A percentile compares a stretch with the other conserved stretches of the same genome.
phyloP scores from a whole-genome alignment of 2,113 vertebrate genomes.

The Sylvietta virens region DNA sequence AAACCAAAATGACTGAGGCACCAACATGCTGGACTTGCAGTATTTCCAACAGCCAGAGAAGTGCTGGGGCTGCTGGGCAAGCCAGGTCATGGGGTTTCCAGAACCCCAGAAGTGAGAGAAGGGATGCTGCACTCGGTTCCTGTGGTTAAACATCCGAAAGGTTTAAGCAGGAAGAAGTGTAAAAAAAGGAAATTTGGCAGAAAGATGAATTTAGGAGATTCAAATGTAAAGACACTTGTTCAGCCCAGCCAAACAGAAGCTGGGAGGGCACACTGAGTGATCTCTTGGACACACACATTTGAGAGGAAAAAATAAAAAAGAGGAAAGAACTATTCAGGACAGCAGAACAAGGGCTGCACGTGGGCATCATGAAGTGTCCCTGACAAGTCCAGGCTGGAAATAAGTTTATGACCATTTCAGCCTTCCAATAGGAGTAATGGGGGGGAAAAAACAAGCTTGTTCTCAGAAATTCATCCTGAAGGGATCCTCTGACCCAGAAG shows the following conservation, averaged over 20 bases:
- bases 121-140: fast-evolving
- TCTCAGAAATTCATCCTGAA: conserved; percentile 18
- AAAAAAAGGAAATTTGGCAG: background rate
- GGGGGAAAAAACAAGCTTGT: conserved; percentile 45
- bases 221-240: background rate
- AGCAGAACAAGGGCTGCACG: background rate
- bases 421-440: conserved; percentile 52
- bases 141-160: background rate
- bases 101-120: fast-evolving
- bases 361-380: conserved; percentile 24
- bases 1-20: background rate
- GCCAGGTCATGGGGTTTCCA: background rate
- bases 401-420: conserved; percentile 52
- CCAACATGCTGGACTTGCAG: background rate
- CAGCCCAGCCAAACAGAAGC: background rate
- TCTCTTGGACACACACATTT: background rate
- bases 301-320: background rate
- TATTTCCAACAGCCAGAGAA: background rate
- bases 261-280: background rate
- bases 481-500: conserved; percentile 50
- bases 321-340: background rate
- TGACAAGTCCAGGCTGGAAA: conserved; percentile 26
- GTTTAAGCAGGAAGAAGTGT: background rate
- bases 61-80: background rate
- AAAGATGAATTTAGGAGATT: background rate